Base-by-base conservation (phyloP, 2,888 invertebrate genomes). In the Heliconius ismenius region DNA sequence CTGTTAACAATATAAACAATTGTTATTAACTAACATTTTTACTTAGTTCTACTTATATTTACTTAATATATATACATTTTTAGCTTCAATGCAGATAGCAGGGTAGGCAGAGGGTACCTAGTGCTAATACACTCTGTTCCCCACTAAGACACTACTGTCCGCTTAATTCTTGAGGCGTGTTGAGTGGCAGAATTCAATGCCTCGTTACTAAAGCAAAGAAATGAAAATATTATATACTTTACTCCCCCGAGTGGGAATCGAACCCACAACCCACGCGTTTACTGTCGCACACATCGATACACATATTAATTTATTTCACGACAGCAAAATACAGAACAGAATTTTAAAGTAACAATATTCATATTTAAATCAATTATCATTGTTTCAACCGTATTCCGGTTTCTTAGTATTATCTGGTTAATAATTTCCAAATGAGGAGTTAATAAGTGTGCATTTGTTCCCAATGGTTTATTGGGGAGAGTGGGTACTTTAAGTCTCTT, bases 1-100 rank as follows among this genome's bases (percentile, higher is more conserved):
- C 98, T 98, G 95, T 43, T 94, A 94, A 88, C 85, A 88, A 87
- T 84, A 70, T 21, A 79, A 62, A 85, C 78, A 78, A 62, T 69
- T 76, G 68, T 76, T 75, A 60, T 15, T 43, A 26, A 43, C 9
- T 70, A 32, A n/a, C 21, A 58, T 15, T 43, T 43, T 43, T n/a
- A n/a, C 21, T 65, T 11, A 0, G 10, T 58, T 58, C n/a, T 10
- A n/a, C n/a, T n/a, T n/a, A 11, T n/a, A 21, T 49, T 2, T 3
- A 21, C 18, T 7, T 49, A 7, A 49, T 3, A 49, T 7, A 49
- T 21, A 49, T 3, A 24, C 24, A 24, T 24, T 64, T 39, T 39
- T 65, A 32, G 7, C 32, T 32, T 32, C 32, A 32, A 32, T 6
- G 32, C 32, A 32, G 1, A 32, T 7, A 6, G 32, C 1, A 32